phyloP scores from a whole-genome alignment of 2,888 invertebrate species.

The Kryphioiulus occultus region DNA sequence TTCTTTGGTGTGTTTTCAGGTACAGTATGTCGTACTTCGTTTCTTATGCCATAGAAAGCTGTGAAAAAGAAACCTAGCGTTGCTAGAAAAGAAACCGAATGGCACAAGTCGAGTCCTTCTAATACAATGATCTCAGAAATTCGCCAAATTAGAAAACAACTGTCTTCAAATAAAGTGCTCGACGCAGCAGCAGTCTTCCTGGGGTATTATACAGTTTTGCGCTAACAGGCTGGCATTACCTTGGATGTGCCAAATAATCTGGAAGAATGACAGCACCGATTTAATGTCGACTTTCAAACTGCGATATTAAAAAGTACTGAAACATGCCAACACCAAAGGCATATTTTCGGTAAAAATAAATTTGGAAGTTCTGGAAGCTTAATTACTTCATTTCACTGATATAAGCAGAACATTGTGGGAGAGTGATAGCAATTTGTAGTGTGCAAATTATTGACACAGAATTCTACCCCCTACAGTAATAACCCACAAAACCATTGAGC shows the following conservation, averaged over 20 bases:
- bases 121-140: too few species aligned
- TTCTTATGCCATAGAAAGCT: not conserved
- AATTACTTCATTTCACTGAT: not conserved
- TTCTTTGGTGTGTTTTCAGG: not conserved
- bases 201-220: not conserved
- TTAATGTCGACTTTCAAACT: not conserved
- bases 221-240: not conserved
- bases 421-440: not conserved
- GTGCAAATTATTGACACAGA: not conserved
- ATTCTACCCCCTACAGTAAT: not conserved
- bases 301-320: not conserved
- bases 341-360: not conserved
- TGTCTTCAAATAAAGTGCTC: not conserved
- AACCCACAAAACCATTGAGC: not conserved
- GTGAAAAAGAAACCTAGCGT: not conserved
- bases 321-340: not conserved
- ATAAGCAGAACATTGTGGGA: not conserved
- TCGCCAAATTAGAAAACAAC: not conserved
- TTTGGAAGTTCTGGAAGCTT: not conserved
- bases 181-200: not conserved
- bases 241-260: not conserved
- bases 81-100: not conserved
- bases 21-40: not conserved
- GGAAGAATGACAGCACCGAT: not conserved
- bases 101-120: too few species aligned